These are phyloP conservation scores for Acanthurus tractus DNA, from an alignment of 2,797 vertebrate genomes.

Conservation along the genomic window DNA sequence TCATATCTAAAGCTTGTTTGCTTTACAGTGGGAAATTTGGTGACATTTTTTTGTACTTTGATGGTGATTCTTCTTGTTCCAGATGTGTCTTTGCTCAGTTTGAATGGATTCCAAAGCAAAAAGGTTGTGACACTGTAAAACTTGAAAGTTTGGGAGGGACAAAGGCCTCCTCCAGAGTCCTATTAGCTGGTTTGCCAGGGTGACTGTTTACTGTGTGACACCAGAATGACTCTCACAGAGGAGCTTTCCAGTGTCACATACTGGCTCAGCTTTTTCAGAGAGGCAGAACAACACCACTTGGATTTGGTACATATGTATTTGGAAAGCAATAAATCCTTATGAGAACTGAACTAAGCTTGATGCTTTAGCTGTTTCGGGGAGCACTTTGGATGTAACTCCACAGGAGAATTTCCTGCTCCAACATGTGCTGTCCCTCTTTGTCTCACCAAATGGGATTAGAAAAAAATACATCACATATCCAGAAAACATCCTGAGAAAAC, in stretches of 20 bases:
- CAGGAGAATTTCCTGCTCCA: constrained; percentile 15
- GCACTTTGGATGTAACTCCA: constrained; percentile 9
- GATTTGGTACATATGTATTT: constrained; percentile 18
- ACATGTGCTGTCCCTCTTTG: constrained; percentile 13
- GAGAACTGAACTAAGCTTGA: constrained; percentile 16
- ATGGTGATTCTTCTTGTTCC: constrained; percentile 24
- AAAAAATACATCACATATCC: constrained; percentile 4
- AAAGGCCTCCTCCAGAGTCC: constrained; percentile 33
- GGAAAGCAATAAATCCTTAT: constrained; percentile 9
- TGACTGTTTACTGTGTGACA: constrained; percentile 52
- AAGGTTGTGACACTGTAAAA: constrained; percentile 14
- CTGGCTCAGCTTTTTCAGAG: constrained; percentile 34
- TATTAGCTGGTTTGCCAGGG: constrained; percentile 36
- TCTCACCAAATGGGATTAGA: constrained; percentile 13
- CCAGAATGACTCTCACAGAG: constrained; percentile 24
- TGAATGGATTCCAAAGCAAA: constrained; percentile 42
- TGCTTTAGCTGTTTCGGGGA: constrained; percentile 9
- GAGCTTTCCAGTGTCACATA: constrained; percentile 17
- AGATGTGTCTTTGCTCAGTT: constrained; percentile 13
- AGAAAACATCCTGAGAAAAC: not conserved
- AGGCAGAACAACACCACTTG: constrained; percentile 11
- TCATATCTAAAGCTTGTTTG: constrained; percentile 20
- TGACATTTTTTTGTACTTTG: constrained; percentile 3
- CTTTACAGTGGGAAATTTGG: constrained; percentile 7
- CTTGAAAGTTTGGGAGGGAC: constrained; percentile 14